Evolutionary conservation across 2,797 vertebrate genomes (phyloP), one percentile per base, ranked within the genome.

Genomic region (Muscicapa comitata): DNA sequence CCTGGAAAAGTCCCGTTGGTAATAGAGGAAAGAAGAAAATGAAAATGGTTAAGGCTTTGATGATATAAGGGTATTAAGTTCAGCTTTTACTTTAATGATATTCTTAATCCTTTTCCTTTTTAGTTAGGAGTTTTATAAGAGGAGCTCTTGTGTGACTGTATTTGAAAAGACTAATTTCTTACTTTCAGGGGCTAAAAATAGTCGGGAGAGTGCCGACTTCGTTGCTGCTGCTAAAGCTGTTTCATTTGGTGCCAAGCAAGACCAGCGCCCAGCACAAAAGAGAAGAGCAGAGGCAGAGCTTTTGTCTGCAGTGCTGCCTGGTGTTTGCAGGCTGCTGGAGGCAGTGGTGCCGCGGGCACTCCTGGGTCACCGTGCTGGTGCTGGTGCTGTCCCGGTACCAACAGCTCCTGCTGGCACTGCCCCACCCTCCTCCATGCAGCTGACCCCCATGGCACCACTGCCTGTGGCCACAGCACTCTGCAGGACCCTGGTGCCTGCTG

Each of bases 281-380:
- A 40, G 17, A 28, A 11, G 8, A 31, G 47, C 18, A 66, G 40
- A 58, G 45, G 23, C 40, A 17, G 17, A 73, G 43, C 15, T 45
- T 35, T 48, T 63, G 15, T 28, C 53, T 48, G 2, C 3, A 2
- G 33, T n/a, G 47, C 35, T 10, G 35, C 9, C 26, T 13, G 31
- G 12, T 26, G 33, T 18, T 45, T 20, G 23, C 59, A 17, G 2
- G 1, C 38, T 23, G 51, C 53, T 48, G 53, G 68, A 33, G 13
- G 19, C 43, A 43, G 19, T 6, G 13, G 38, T 1, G 13, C 23
- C 19, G 23, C 0, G 0, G 24, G 24, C 2, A 1, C 16, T 35
- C 6, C 23, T 37, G 18, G 2, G 42, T 8, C 37, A n/a, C 37
- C 0, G 0, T 0, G 0, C 25, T 0, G 0, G 2, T 19, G 48